Base-by-base conservation (phyloP, 1,140 invertebrate species). In the Macrobrachium rosenbergii region DNA sequence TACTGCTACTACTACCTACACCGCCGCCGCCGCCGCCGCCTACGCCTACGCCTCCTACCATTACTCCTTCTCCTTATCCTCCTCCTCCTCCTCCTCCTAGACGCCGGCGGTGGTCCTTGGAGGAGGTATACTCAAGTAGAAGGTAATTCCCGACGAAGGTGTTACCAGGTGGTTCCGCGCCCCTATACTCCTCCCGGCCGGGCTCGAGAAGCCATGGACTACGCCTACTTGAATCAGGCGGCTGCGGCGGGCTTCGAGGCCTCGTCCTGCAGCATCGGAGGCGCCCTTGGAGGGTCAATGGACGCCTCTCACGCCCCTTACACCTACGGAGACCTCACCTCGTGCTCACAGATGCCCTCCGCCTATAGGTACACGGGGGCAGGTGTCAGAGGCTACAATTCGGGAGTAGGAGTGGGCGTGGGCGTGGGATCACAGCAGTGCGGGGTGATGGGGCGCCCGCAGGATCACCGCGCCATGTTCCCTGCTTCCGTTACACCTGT, bases 301-400 rank as follows among this genome's bases (percentile, higher is more conserved):
- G 92, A 93, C 67, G 91, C 94, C 58, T 92, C 92, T 10, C 94
- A 94, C 90, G 95, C 95, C 93, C 95, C 95, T 62, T 96, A 95
- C 91, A 95, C 95, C 11, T 97, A 97, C 92, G 95, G 95, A 43
- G 96, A 97, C 92, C 93, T 96, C 88, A 95, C 95, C 43, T 96
- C 96, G 16, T 97, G 96, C 92, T 95, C 95, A 69, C 96, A 97
- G 93, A 96, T 97, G 95, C 95, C 95, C 80, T 95, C 95, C 90
- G 90, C 88, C 43, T 90, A 90, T 81, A 82, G 89, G 63, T 90
- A 90, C 87, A 88, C 89, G 67, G 88, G 89, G 67, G 83, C 89
- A 14, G 83, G 83, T 45, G 82, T 90, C 23, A 73, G 89, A 75
- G 89, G 89, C 75, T 90, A 90, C 80, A 88, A 88, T 63, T 78